Evolutionary conservation across 2,797 vertebrate genomes (phyloP).

Genomic region (Neopelma chrysocephalum): DNA sequence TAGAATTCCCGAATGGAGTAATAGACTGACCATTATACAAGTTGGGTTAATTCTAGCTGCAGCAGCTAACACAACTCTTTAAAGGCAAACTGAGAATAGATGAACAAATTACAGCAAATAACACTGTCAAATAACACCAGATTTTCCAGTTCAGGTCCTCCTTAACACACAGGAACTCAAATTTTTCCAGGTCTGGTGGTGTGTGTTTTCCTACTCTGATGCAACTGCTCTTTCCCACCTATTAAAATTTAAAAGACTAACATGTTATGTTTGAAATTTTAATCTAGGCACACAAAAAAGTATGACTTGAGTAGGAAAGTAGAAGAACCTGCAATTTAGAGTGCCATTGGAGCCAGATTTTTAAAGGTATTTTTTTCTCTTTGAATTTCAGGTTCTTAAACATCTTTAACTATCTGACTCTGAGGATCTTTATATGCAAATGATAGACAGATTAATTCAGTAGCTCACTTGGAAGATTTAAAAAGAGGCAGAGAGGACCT

Average conservation of each 20-base stretch:
- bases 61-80: background rate
- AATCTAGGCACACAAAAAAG: background rate
- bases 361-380: background rate
- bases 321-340: background rate
- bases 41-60: background rate
- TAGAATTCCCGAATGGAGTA: background rate
- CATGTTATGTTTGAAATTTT: background rate
- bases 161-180: background rate
- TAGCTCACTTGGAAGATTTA: constrained; percentile 17
- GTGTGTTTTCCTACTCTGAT: background rate
- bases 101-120: background rate
- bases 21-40: background rate
- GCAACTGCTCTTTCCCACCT: background rate
- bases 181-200: background rate
- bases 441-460: constrained; percentile 40
- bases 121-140: background rate
- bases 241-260: constrained; percentile 1
- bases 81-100: background rate
- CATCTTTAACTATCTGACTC: background rate
- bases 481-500: background rate
- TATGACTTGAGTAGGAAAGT: background rate
- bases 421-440: constrained; percentile 38
- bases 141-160: background rate
- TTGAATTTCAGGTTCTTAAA: constrained; percentile 9
- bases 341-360: background rate